Evolutionary conservation across 2,888 invertebrate genomes (phyloP).

Genomic region (Apotomis capreana): DNA sequence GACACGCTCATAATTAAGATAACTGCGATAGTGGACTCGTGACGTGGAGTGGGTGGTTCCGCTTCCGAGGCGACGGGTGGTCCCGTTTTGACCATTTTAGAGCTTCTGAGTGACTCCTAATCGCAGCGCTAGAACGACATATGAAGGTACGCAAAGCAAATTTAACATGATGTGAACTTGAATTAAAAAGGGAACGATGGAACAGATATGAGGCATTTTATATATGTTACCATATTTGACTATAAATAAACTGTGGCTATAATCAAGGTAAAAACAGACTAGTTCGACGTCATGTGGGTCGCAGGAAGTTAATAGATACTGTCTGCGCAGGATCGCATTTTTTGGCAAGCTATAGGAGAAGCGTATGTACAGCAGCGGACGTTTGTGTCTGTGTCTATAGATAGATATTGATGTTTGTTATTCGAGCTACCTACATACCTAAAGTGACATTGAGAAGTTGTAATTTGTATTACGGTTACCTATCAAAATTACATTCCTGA

Average conservation of each 20-base stretch:
- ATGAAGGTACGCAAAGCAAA: background rate
- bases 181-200: slow-evolving; percentile 47
- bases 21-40: slow-evolving; percentile 71
- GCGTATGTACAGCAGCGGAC: no score
- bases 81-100: slow-evolving; percentile 59
- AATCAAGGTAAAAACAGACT: background rate
- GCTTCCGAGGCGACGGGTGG: slow-evolving; percentile 78
- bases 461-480: no score
- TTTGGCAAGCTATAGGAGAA: no score
- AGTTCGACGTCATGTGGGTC: no score
- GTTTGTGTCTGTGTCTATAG: no score
- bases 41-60: slow-evolving; percentile 80
- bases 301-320: no score
- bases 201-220: slow-evolving; percentile 54
- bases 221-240: slow-evolving; percentile 42
- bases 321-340: no score
- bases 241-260: background rate
- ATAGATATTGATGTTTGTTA: no score
- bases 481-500: no score
- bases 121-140: slow-evolving; percentile 1
- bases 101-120: slow-evolving; percentile 52
- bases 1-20: slow-evolving; percentile 83
- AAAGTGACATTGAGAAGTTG: no score
- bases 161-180: background rate
- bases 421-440: no score